Percentiles rank a stretch among this genome's conserved stretches.
Evolutionary conservation across 2,113 vertebrate genomes (phyloP).

Genomic region (Scolopax mira): DNA sequence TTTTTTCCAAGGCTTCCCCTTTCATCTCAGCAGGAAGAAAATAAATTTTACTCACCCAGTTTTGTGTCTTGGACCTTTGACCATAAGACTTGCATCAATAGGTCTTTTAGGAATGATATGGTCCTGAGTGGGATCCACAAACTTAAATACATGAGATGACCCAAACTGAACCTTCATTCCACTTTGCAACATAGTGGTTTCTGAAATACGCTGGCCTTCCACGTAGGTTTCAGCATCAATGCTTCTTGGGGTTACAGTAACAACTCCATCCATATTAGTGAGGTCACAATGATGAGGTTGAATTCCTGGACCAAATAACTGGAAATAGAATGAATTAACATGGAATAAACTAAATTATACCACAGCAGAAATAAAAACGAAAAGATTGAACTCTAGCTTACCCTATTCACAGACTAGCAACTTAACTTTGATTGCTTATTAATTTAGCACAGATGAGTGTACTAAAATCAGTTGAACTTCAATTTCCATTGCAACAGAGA

Average conservation of each 20-base stretch:
- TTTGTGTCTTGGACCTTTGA: constrained; percentile 83
- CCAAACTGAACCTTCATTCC: constrained; percentile 95
- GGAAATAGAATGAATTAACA: background rate
- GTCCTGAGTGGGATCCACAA: constrained; percentile 95
- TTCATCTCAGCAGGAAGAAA: background rate
- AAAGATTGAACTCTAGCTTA: background rate
- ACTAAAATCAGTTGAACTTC: background rate
- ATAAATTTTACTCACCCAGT: constrained; percentile 80
- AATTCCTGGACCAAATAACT: constrained; percentile 94
- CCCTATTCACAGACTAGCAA: background rate
- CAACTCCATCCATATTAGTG: constrained; percentile 94
- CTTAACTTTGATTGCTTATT: background rate
- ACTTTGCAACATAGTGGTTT: constrained; percentile 92
- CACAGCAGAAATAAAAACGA: background rate
- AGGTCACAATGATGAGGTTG: constrained; percentile 97
- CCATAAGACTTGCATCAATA: constrained; percentile 78
- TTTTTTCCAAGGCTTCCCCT: background rate
- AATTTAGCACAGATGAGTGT: background rate
- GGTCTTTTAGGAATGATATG: constrained; percentile 82
- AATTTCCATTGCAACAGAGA: background rate
- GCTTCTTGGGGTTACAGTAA: constrained; percentile 90
- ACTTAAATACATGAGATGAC: constrained; percentile 91
- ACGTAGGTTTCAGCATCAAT: constrained; percentile 92
- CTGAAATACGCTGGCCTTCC: constrained; percentile 88
- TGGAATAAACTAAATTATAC: background rate